A percentile compares a stretch with the other conserved stretches of the same genome.
Conservation (phyloP, 2,113 vertebrate species). For the Oreochromis tanganicae region DNA sequence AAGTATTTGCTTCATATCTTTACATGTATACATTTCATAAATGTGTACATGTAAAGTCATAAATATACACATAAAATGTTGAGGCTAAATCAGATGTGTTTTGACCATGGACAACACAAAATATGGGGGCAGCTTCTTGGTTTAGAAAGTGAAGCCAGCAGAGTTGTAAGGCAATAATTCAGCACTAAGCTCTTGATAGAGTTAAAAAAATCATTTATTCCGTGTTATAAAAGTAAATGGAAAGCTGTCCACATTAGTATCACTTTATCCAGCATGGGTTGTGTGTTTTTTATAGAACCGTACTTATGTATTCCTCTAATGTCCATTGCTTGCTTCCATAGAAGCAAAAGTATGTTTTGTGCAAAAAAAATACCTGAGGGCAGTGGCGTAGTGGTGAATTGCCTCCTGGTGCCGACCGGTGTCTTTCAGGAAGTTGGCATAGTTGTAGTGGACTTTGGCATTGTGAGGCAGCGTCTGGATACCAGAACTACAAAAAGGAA, state of each 20-base stretch:
- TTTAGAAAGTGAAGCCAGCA: not conserved
- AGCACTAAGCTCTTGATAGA: not conserved
- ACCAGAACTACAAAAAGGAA: slow-evolving; percentile 79
- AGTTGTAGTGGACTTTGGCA: slow-evolving; percentile 99
- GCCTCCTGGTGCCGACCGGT: slow-evolving; percentile 82
- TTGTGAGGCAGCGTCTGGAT: slow-evolving; percentile 95
- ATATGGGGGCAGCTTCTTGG: not conserved
- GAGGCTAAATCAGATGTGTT: not conserved
- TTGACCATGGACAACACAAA: not conserved
- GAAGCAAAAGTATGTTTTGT: not conserved
- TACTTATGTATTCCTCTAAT: not conserved
- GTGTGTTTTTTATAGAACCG: not conserved
- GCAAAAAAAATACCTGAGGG: slow-evolving; percentile 67
- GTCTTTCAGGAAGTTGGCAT: slow-evolving; percentile 96
- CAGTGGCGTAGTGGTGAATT: slow-evolving; percentile 88
- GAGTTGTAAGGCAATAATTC: not conserved
- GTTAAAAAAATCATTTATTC: not conserved
- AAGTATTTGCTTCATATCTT: not conserved
- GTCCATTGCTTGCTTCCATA: not conserved
- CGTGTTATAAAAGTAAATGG: not conserved
- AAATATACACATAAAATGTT: not conserved
- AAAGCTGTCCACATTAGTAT: not conserved
- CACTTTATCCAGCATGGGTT: not conserved
- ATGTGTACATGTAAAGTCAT: not conserved
- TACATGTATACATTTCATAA: not conserved